Percentiles rank a stretch among this genome's conserved stretches.
Evolutionary conservation across 2,888 invertebrate genomes (phyloP).

Genomic region (Macrostomum cliftonense): DNA sequence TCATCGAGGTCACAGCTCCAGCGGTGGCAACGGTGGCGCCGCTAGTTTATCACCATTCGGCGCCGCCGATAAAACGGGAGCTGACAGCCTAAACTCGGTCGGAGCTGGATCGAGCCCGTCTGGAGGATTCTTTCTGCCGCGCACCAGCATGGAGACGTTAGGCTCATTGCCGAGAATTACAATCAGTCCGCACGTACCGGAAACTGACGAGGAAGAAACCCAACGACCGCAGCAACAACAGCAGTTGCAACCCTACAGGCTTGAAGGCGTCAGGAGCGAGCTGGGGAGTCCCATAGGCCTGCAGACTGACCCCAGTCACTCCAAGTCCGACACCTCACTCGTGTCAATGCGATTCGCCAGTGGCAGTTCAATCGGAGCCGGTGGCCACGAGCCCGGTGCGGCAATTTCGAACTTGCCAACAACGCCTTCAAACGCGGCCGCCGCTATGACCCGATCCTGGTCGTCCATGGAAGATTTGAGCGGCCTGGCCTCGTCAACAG

Average conservation of each 20-base stretch:
- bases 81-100: background rate
- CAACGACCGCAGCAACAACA: background rate
- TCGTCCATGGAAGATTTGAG: too few species aligned
- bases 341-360: background rate
- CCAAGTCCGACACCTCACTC: slow-evolving; percentile 3
- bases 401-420: too few species aligned
- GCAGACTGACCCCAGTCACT: background rate
- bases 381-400: too few species aligned
- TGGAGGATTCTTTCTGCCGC: background rate
- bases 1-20: too few species aligned
- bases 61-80: background rate
- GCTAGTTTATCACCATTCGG: background rate
- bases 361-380: background rate
- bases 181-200: background rate
- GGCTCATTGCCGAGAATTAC: background rate
- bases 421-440: background rate
- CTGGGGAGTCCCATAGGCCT: background rate
- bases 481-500: too few species aligned
- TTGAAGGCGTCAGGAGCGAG: background rate
- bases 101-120: background rate
- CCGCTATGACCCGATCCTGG: background rate
- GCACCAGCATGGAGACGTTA: background rate
- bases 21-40: background rate
- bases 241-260: too few species aligned
- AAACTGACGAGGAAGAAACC: background rate